A percentile compares a stretch with the other conserved stretches of the same genome.
phyloP scores from a whole-genome alignment of 1,140 invertebrate species.

The Homarus americanus region DNA sequence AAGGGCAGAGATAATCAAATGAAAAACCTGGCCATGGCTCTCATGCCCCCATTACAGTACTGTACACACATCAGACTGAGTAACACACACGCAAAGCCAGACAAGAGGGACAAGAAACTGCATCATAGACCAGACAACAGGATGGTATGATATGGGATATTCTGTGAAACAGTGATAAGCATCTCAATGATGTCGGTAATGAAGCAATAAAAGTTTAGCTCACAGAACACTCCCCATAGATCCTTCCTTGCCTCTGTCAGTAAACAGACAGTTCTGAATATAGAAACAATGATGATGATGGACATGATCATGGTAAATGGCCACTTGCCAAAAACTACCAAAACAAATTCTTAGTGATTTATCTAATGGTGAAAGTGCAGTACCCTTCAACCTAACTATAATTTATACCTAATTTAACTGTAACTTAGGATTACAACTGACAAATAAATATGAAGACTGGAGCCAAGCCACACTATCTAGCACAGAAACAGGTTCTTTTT shows the following conservation, averaged over 20 bases:
- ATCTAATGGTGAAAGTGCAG: too few species aligned
- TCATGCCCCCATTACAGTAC: constrained; percentile 35
- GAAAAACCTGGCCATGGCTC: constrained; percentile 34
- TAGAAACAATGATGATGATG: constrained; percentile 35
- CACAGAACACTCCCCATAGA: constrained; percentile 62
- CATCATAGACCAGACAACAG: constrained; percentile 38
- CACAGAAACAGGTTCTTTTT: too few species aligned
- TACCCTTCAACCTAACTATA: too few species aligned
- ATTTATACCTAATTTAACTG: too few species aligned
- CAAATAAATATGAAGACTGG: too few species aligned
- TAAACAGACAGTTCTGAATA: constrained; percentile 12
- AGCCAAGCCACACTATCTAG: too few species aligned
- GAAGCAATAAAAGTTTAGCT: constrained; percentile 25
- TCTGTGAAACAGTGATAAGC: constrained; percentile 31
- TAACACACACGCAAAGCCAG: constrained; percentile 61
- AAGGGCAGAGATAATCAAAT: background rate
- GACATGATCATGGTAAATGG: constrained; percentile 25
- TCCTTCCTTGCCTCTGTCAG: constrained; percentile 28
- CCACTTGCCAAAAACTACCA: constrained; percentile 8
- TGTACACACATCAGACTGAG: constrained; percentile 17
- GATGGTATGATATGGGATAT: constrained; percentile 46
- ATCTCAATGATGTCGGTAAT: constrained; percentile 5
- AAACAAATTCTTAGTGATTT: background rate
- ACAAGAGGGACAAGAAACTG: constrained; percentile 47
- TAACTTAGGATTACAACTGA: too few species aligned